Conservation (phyloP, 2,797 vertebrate genomes). For the Microctenopoma steveboyesi region DNA sequence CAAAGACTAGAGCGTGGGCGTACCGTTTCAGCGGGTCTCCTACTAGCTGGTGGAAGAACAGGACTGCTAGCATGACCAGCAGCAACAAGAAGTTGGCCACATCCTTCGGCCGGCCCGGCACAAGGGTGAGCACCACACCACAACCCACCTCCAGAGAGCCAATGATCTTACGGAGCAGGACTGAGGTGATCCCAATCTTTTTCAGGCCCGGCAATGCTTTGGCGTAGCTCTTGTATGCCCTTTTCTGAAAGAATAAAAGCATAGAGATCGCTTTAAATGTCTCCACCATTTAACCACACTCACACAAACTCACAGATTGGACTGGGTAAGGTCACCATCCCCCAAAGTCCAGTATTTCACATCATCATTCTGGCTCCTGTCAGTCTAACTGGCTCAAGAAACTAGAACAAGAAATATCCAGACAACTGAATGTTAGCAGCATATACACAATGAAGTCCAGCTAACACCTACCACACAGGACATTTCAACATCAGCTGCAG, state of each 20-base stretch:
- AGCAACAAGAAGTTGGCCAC: constrained; percentile 97
- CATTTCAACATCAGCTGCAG: constrained; percentile 76
- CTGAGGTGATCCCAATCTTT: constrained; percentile 95
- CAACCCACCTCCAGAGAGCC: constrained; percentile 95
- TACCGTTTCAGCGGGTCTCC: constrained; percentile 98
- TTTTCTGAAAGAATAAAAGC: constrained; percentile 87
- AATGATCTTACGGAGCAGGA: constrained; percentile 96
- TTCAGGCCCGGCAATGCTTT: constrained; percentile 95
- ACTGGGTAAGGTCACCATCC: constrained; percentile 9
- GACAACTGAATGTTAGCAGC: background rate
- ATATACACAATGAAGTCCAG: background rate
- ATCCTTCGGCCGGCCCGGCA: constrained; percentile 94
- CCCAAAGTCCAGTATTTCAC: background rate
- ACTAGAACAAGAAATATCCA: background rate
- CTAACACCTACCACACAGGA: constrained; percentile 9
- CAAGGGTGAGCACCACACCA: constrained; percentile 94
- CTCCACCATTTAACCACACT: background rate
- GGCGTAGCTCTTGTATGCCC: constrained; percentile 97
- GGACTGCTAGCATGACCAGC: constrained; percentile 93
- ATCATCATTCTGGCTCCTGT: background rate
- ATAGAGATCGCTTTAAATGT: constrained; percentile 14
- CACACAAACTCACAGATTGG: constrained; percentile 1
- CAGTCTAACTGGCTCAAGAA: background rate
- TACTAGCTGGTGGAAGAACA: constrained; percentile 98
- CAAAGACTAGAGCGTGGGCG: constrained; percentile 97